Evolutionary conservation across 2,113 vertebrate genomes (phyloP), one percentile per base, ranked within the genome.

Genomic region (Amazona vittata): DNA sequence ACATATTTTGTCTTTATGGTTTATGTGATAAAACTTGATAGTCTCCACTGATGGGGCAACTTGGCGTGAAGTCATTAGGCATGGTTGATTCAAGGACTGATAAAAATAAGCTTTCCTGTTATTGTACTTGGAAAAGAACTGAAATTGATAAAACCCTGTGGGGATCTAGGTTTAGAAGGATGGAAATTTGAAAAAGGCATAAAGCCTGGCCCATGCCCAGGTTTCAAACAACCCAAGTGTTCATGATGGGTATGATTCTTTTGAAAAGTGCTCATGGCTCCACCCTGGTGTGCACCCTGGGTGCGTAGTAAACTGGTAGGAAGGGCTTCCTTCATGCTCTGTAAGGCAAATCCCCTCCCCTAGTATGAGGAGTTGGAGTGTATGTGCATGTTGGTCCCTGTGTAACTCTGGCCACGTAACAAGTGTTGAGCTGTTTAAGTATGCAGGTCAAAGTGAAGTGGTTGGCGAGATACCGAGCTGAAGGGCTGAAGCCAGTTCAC

Each of bases 11-110:
- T 64, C 60, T 89, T 91, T 73, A 87, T 68, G 70, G 85, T 90
- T 95, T 91, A 85, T 80, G 59, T 65, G 73, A 93, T 91, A 94
- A 89, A 95, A 95, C 83, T 31, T 73, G 87, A 87, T 84, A 65
- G 84, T 68, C 69, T 59, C 39, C 67, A 84, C 55, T 76, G 74
- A 85, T 64, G 74, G 65, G 68, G 75, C 22, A 62, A 29, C 50
- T 86, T 91, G 60, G 80, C 0, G 0, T 75, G 60, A 91, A 92
- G 41, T 96, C 76, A 78, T 84, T 95, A 86, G 81, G 84, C 70
- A 90, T 0, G 0, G 65, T 89, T 84, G 77, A 86, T 82, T 73
- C 70, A 46, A 76, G 31, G 39, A 46, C 86, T 91, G 95, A 86
- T 92, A 93, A 93, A 91, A 92, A 46, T 19, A 86, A 92, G 35